A percentile compares a stretch with the other conserved stretches of the same genome.
Evolutionary conservation across 2,113 vertebrate genomes (phyloP).

Genomic region (Rhinogobius similis): DNA sequence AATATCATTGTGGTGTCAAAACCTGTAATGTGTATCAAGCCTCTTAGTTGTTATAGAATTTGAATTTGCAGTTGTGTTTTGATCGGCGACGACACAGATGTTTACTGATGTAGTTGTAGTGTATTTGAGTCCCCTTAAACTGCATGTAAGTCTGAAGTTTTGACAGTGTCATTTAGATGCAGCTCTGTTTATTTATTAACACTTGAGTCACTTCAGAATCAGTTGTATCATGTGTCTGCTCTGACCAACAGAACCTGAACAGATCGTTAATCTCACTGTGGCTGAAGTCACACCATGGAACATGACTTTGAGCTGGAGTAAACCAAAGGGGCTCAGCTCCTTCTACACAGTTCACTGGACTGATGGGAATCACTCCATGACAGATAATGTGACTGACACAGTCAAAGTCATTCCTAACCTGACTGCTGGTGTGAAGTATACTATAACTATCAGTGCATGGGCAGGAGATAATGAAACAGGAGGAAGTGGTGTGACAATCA

Average conservation of each 20-base stretch:
- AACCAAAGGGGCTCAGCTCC: conserved; percentile 29
- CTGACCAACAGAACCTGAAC: conserved; percentile 6
- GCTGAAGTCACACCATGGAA: conserved; percentile 26
- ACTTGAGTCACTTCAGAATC: too few species aligned
- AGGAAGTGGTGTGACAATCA: not conserved
- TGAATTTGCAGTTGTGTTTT: too few species aligned
- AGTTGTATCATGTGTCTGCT: too few species aligned
- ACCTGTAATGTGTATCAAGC: too few species aligned
- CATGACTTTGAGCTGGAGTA: conserved; percentile 27
- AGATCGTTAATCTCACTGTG: not conserved
- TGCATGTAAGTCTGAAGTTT: too few species aligned
- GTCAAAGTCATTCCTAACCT: conserved; percentile 15
- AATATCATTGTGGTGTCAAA: too few species aligned
- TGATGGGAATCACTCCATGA: not conserved
- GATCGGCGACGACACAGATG: too few species aligned
- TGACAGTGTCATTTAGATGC: too few species aligned
- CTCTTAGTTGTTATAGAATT: too few species aligned
- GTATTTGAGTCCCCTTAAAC: too few species aligned
- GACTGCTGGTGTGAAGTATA: conserved; percentile 27
- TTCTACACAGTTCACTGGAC: conserved; percentile 28
- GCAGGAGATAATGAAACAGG: conserved; percentile 9
- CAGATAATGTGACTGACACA: not conserved
- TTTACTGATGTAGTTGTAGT: too few species aligned
- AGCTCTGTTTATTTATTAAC: too few species aligned
- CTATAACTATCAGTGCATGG: conserved; percentile 1